These are phyloP conservation scores for Periophthalmus magnuspinnatus DNA, from an alignment of 2,797 vertebrate genomes.

Conservation along the genomic window DNA sequence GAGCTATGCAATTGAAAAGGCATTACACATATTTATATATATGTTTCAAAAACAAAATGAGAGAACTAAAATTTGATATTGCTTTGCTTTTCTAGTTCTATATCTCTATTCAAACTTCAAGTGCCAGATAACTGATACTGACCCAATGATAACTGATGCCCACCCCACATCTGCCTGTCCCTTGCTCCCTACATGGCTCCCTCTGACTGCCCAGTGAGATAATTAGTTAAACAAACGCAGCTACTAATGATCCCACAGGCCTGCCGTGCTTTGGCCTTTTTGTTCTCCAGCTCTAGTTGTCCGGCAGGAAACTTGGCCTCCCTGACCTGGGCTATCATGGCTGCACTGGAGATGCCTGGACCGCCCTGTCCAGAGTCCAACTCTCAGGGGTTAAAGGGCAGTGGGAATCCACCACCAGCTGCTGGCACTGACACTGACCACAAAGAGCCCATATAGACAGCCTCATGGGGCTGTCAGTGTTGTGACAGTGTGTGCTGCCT, in stretches of 20 bases:
- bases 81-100: background rate
- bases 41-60: too few relatives aligned
- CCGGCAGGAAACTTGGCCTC: constrained; percentile 89
- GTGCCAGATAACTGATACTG: constrained; percentile 47
- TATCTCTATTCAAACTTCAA: background rate
- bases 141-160: constrained; percentile 49
- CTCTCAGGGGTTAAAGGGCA: constrained; percentile 93
- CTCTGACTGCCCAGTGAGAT: constrained; percentile 90
- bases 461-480: constrained; percentile 62
- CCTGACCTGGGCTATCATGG: constrained; percentile 88
- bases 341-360: constrained; percentile 83
- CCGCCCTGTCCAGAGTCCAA: constrained; percentile 88
- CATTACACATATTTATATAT: too few relatives aligned
- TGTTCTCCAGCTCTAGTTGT: constrained; percentile 84
- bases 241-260: constrained; percentile 85
- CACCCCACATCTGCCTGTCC: constrained; percentile 57
- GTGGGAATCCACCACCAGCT: constrained; percentile 92
- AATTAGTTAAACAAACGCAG: constrained; percentile 99
- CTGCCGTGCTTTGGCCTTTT: constrained; percentile 81
- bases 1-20: too few relatives aligned
- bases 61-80: too few relatives aligned
- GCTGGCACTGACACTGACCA: constrained; percentile 88
- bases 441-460: constrained; percentile 81
- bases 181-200: constrained; percentile 76
- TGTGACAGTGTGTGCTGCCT: constrained; percentile 60